Conservation (phyloP, 1,140 invertebrate species). For the Melanaphis sacchari region DNA sequence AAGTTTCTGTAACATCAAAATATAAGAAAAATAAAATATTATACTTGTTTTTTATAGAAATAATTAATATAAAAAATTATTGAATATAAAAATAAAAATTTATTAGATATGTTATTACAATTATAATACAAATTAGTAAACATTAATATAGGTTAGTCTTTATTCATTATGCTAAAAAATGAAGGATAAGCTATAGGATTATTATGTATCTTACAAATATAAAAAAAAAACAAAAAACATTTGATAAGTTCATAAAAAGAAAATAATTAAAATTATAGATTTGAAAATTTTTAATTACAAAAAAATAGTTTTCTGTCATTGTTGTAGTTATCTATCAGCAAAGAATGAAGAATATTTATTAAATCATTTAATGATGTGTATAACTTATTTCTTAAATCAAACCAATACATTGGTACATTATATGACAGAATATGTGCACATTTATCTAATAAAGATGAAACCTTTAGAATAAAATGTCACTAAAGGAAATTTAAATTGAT, state of each 20-base stretch:
- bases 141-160: neutral
- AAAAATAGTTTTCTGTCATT: no score
- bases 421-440: neutral
- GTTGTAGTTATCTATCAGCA: neutral
- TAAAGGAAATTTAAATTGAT: neutral
- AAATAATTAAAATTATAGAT: neutral
- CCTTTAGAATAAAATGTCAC: neutral
- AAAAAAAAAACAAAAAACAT: neutral
- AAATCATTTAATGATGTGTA: neutral
- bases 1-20: slow-evolving; percentile 45
- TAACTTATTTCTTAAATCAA: neutral
- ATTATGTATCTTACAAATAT: neutral
- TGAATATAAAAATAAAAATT: neutral
- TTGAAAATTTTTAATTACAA: neutral
- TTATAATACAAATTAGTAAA: neutral
- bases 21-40: neutral
- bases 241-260: neutral
- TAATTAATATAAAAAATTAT: neutral
- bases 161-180: neutral
- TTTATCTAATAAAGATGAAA: neutral
- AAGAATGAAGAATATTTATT: neutral
- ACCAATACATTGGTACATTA: neutral
- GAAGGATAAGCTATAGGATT: no score
- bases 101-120: neutral
- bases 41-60: neutral